phyloP scores from a whole-genome alignment of 2,113 vertebrate species.

The Oreochromis tanganicae region DNA sequence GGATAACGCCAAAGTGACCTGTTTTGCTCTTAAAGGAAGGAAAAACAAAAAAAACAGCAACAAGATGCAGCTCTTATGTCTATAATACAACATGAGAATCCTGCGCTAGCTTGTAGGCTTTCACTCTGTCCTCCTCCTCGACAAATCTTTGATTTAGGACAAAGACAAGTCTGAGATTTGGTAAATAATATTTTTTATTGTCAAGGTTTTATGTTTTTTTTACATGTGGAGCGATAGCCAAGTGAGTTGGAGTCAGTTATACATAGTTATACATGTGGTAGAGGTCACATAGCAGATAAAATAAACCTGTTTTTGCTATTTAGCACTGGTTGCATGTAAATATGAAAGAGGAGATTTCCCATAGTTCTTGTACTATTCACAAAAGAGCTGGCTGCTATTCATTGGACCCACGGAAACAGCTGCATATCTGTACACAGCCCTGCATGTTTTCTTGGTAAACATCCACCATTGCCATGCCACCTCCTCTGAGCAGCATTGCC shows the following conservation, averaged over 20 bases:
- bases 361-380: conserved; percentile 44
- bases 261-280: background rate
- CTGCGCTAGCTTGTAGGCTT: background rate
- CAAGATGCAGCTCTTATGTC: conserved; percentile 42
- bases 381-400: conserved; percentile 60
- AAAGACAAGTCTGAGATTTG: background rate
- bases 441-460: conserved; percentile 70
- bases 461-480: conserved; percentile 37
- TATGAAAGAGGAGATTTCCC: conserved; percentile 2
- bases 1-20: conserved; percentile 8
- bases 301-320: background rate
- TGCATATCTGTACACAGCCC: conserved; percentile 47
- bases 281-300: background rate
- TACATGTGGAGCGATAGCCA: background rate
- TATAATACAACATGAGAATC: conserved; percentile 40
- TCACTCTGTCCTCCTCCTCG: background rate
- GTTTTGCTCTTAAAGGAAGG: conserved; percentile 44
- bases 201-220: accelerated
- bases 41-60: conserved; percentile 9
- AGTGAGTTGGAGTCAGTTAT: background rate
- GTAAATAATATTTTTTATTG: background rate
- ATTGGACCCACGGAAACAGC: conserved; percentile 30
- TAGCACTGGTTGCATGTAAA: background rate
- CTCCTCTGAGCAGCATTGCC: conserved; percentile 35
- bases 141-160: background rate